Evolutionary conservation across 2,888 invertebrate species (phyloP).

Genomic region (Notodonta dromedarius): DNA sequence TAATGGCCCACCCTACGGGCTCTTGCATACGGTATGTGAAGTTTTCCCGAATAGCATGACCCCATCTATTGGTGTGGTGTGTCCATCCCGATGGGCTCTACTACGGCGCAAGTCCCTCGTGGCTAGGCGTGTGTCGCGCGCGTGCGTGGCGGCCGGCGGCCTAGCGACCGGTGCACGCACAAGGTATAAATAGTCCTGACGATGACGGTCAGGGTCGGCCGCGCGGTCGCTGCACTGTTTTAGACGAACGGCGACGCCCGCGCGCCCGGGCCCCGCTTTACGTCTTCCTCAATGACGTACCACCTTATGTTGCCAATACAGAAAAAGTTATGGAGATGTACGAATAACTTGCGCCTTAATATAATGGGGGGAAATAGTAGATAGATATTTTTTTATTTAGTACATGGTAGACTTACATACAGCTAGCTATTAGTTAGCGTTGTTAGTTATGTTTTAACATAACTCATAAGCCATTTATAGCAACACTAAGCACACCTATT

Average conservation of each 20-base stretch:
- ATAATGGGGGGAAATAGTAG: too few species aligned
- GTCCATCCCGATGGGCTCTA: background rate
- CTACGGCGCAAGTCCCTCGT: background rate
- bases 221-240: constrained; percentile 57
- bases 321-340: constrained; percentile 7
- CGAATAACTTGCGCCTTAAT: background rate
- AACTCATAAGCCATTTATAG: background rate
- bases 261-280: constrained; percentile 13
- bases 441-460: too few species aligned
- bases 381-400: too few species aligned
- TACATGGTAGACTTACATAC: too few species aligned
- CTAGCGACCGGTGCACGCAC: constrained; percentile 40
- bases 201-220: constrained; percentile 61
- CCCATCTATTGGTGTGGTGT: too few species aligned
- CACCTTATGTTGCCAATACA: background rate
- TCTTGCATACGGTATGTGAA: too few species aligned
- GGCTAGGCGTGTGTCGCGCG: constrained; percentile 10
- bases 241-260: constrained; percentile 25
- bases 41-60: too few species aligned
- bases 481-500: constrained; percentile 11
- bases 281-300: background rate
- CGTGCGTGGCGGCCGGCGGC: constrained; percentile 29
- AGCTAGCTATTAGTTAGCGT: too few species aligned
- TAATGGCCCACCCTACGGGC: too few species aligned
- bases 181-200: constrained; percentile 63